phyloP scores from a whole-genome alignment of 2,888 invertebrate species.

The Cantharis rustica region DNA sequence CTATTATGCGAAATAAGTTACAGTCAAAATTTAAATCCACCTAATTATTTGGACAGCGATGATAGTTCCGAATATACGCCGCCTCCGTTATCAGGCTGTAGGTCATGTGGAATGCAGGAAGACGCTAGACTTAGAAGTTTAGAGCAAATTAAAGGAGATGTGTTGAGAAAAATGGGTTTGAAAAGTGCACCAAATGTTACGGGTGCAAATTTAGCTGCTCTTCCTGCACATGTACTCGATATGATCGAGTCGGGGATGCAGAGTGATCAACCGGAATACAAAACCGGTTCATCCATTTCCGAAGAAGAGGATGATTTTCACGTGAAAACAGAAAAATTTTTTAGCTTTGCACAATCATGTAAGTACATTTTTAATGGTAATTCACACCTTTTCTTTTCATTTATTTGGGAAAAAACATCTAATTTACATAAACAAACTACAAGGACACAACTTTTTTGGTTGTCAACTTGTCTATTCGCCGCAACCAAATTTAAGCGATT shows the following conservation, averaged over 20 bases:
- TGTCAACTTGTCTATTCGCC: background rate
- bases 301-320: constrained; percentile 70
- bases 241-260: constrained; percentile 55
- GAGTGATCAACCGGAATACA: constrained; percentile 54
- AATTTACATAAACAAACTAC: background rate
- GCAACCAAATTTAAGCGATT: background rate
- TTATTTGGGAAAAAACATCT: background rate
- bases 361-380: constrained; percentile 42
- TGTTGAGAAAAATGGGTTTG: constrained; percentile 63
- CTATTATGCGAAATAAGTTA: constrained; percentile 29
- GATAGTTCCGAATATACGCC: constrained; percentile 16
- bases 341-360: constrained; percentile 67
- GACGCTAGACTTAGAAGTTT: constrained; percentile 62
- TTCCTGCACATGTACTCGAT: constrained; percentile 56
- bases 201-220: constrained; percentile 61
- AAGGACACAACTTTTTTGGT: background rate
- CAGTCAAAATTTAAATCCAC: constrained; percentile 26
- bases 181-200: constrained; percentile 63
- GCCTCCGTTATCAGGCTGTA: constrained; percentile 49
- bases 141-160: constrained; percentile 64
- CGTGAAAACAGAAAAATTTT: constrained; percentile 69
- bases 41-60: constrained; percentile 27
- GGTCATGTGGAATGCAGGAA: constrained; percentile 61
- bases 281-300: constrained; percentile 58
- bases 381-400: background rate